These are phyloP conservation scores for Spodoptera litura DNA, from an alignment of 1,140 invertebrate species.

Conservation along the genomic window DNA sequence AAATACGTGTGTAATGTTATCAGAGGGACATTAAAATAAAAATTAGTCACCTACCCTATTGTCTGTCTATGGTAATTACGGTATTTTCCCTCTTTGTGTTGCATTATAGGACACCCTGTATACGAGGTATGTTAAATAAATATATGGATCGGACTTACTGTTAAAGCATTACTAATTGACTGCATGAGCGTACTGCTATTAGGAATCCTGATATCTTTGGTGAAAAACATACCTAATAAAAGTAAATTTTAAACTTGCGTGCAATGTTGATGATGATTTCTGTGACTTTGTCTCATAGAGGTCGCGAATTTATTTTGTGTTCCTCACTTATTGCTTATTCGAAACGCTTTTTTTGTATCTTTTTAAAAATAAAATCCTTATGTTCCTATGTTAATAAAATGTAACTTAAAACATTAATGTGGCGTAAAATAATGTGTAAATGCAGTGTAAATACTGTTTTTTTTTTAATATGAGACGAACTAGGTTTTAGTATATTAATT, in stretches of 20 bases:
- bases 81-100: no score
- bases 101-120: no score
- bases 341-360: no score
- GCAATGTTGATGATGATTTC: not conserved
- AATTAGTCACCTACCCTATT: no score
- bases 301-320: no score
- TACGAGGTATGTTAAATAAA: constrained; percentile 25
- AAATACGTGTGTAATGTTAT: no score
- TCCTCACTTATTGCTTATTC: no score
- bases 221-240: not conserved
- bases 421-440: constrained; percentile 12
- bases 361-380: not conserved
- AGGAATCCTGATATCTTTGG: constrained; percentile 26
- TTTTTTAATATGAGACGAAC: not conserved
- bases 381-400: not conserved
- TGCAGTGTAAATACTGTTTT: constrained; percentile 40
- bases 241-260: not conserved
- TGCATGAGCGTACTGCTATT: constrained; percentile 28
- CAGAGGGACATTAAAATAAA: no score
- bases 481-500: not conserved
- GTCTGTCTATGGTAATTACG: no score
- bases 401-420: constrained; percentile 3
- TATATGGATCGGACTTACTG: constrained; percentile 36
- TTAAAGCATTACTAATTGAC: constrained; percentile 45
- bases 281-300: no score